Conservation (phyloP, 1,140 invertebrate genomes). For the Drosophila kohkoa region DNA sequence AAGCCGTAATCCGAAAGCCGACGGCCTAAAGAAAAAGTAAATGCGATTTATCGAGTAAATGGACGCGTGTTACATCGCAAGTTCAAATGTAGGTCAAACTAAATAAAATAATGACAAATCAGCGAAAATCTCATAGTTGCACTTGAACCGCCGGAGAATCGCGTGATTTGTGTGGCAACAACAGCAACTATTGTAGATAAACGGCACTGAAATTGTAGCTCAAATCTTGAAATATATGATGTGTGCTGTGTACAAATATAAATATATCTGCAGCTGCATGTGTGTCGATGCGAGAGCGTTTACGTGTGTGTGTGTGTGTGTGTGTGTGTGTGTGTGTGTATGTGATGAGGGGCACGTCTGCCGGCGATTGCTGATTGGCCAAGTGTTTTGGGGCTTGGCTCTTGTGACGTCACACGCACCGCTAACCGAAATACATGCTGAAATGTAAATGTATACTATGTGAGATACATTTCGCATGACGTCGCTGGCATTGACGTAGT, state of each 20-base stretch:
- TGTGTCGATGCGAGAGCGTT: not conserved
- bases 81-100: slow-evolving; percentile 77
- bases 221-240: slow-evolving; percentile 40
- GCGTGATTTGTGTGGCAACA: slow-evolving; percentile 66
- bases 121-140: slow-evolving; percentile 62
- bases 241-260: not conserved
- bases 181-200: slow-evolving; percentile 49
- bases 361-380: slow-evolving; percentile 60
- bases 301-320: not conserved
- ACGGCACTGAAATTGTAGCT: slow-evolving; percentile 35
- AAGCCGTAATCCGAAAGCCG: not conserved
- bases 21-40: slow-evolving; percentile 1
- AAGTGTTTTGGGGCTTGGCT: slow-evolving; percentile 78
- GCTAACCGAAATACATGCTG: slow-evolving; percentile 24
- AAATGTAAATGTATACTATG: slow-evolving; percentile 52
- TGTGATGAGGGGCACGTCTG: slow-evolving; percentile 60
- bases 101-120: slow-evolving; percentile 53
- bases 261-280: not conserved
- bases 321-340: slow-evolving; percentile 9
- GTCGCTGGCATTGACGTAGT: slow-evolving; percentile 61
- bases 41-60: slow-evolving; percentile 45
- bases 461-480: slow-evolving; percentile 56
- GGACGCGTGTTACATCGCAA: slow-evolving; percentile 56
- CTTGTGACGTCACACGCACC: slow-evolving; percentile 68
- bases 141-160: slow-evolving; percentile 69